Conservation (phyloP, 2,113 vertebrate species). For the Cisticola juncidis region DNA sequence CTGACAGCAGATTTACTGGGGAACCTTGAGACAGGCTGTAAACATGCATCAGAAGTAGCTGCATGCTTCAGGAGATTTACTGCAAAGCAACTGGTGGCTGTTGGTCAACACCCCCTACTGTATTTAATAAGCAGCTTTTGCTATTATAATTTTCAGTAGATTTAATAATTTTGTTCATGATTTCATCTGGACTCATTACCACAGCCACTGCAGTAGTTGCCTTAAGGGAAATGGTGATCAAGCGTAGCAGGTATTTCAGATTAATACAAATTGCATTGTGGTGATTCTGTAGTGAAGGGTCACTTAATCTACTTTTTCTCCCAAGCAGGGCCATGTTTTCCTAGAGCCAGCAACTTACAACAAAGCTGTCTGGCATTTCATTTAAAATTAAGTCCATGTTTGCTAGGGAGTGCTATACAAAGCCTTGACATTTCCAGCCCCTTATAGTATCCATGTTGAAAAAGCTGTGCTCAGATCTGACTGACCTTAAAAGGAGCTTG, state of each 20-base stretch:
- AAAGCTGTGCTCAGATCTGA: not conserved
- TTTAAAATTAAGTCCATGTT: constrained; percentile 45
- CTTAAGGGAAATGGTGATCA: constrained; percentile 30
- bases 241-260: not conserved
- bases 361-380: constrained; percentile 8
- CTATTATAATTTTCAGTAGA: not conserved
- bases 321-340: not conserved
- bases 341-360: not conserved
- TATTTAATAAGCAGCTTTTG: constrained; percentile 2
- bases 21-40: not conserved
- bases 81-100: not conserved
- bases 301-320: constrained; percentile 49
- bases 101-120: not conserved
- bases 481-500: not conserved
- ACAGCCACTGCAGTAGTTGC: constrained; percentile 4
- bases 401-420: not conserved
- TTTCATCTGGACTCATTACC: constrained; percentile 8
- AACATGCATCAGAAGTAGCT: not conserved
- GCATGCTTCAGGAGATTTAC: not conserved
- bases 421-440: not conserved
- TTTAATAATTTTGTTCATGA: not conserved
- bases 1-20: not conserved
- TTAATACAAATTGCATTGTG: constrained; percentile 27
- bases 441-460: not conserved
- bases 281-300: constrained; percentile 17